These are phyloP conservation scores for Canis aureus DNA, from an alignment of 2,113 vertebrate species.

Conservation along the genomic window DNA sequence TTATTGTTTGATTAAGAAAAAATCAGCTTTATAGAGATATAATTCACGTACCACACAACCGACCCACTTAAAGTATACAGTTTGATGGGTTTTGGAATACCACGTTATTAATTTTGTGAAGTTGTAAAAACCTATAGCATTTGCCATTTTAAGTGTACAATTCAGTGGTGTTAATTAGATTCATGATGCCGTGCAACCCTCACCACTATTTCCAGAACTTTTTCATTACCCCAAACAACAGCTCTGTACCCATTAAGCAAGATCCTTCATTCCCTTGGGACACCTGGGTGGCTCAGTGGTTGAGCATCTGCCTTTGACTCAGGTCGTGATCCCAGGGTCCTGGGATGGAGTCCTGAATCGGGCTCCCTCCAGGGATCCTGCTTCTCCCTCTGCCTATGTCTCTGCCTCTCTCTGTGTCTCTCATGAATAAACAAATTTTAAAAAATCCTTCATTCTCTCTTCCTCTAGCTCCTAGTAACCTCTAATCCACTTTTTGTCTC, in stretches of 20 bases:
- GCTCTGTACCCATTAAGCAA: background rate
- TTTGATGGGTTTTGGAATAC: background rate
- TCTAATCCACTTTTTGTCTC: background rate
- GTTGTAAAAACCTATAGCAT: background rate
- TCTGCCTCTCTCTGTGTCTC: too few relatives aligned
- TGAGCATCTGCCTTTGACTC: too few relatives aligned
- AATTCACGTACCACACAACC: background rate
- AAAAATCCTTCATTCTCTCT: background rate
- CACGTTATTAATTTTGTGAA: background rate
- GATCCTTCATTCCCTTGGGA: background rate
- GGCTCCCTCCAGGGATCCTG: too few relatives aligned
- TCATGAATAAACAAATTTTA: too few relatives aligned
- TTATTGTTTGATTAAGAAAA: background rate
- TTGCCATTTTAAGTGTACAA: background rate
- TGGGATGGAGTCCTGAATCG: too few relatives aligned
- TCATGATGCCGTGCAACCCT: background rate
- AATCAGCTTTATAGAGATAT: background rate
- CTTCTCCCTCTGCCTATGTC: too few relatives aligned
- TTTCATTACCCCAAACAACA: background rate
- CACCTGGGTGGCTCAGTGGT: too few relatives aligned
- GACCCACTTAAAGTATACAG: background rate
- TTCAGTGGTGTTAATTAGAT: background rate
- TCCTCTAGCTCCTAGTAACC: background rate
- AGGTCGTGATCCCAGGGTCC: too few relatives aligned
- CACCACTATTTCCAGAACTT: background rate